A percentile compares a stretch with the other conserved stretches of the same genome.
Evolutionary conservation across 2,797 vertebrate species (phyloP).

Genomic region (Danio jaintianensis): DNA sequence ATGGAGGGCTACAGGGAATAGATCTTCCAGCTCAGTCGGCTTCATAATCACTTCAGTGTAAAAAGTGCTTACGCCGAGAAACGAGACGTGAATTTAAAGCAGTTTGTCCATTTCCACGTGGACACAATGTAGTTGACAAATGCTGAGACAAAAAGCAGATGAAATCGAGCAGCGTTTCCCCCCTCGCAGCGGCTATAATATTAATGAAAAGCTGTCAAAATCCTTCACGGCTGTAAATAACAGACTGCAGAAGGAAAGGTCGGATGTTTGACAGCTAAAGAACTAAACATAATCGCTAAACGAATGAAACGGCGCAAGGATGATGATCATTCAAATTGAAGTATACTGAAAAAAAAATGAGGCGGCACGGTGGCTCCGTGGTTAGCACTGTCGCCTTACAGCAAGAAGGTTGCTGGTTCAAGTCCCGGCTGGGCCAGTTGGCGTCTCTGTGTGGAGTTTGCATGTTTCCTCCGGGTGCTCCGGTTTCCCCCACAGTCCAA

Average conservation of each 20-base stretch:
- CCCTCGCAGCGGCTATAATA: not conserved
- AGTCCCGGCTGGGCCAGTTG: no score
- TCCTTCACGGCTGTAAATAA: not conserved
- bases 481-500: no score
- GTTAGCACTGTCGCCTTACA: no score
- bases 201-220: conserved; percentile 5
- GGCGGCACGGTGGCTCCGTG: no score
- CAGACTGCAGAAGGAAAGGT: not conserved
- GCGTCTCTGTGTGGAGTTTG: no score
- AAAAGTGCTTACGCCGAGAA: conserved; percentile 40
- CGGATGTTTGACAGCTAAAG: not conserved
- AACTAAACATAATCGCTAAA: not conserved
- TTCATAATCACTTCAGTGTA: conserved; percentile 7
- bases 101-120: not conserved
- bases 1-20: conserved; percentile 2
- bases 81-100: conserved; percentile 35
- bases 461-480: no score
- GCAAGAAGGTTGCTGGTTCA: no score
- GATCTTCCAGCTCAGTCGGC: conserved; percentile 20
- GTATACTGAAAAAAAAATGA: not conserved
- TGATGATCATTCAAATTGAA: not conserved
- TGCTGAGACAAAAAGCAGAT: not conserved
- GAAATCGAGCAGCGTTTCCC: not conserved
- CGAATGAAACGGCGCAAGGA: not conserved
- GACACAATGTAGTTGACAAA: conserved; percentile 1